phyloP scores from a whole-genome alignment of 2,888 invertebrate species.

The Neria commutata region DNA sequence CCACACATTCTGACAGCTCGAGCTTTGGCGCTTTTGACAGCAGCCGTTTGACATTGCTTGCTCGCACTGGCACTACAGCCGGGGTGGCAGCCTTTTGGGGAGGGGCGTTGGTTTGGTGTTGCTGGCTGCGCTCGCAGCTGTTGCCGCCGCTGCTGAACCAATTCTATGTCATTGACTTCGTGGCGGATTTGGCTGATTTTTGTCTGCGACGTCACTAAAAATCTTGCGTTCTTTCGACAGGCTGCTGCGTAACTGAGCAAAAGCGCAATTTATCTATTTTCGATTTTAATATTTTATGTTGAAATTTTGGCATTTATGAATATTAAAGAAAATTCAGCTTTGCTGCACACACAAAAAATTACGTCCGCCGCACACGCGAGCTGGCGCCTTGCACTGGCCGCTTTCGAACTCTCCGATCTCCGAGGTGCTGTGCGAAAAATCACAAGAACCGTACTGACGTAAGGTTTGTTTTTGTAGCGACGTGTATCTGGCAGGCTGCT shows the following conservation, averaged over 20 bases:
- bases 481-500: slow-evolving; percentile 29
- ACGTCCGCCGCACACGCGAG: slow-evolving; percentile 6
- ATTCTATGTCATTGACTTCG: slow-evolving; percentile 27
- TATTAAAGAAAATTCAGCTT: slow-evolving; percentile 1
- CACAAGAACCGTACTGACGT: slow-evolving; percentile 53
- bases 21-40: slow-evolving; percentile 21
- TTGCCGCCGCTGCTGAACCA: slow-evolving; percentile 9
- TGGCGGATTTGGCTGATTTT: slow-evolving; percentile 4
- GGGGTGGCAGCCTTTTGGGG: background rate
- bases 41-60: background rate
- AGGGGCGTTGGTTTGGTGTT: background rate
- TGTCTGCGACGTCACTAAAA: no score
- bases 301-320: background rate
- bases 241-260: no score
- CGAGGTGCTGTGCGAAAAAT: slow-evolving; percentile 55
- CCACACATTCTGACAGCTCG: slow-evolving; percentile 26
- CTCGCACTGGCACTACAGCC: no score
- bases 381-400: slow-evolving; percentile 17
- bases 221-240: no score
- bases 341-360: slow-evolving; percentile 1
- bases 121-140: background rate
- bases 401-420: slow-evolving; percentile 41
- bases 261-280: no score
- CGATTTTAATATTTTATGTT: background rate
- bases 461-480: slow-evolving; percentile 50